Conservation (phyloP, 2,113 vertebrate genomes). For the Barbus barbus region DNA sequence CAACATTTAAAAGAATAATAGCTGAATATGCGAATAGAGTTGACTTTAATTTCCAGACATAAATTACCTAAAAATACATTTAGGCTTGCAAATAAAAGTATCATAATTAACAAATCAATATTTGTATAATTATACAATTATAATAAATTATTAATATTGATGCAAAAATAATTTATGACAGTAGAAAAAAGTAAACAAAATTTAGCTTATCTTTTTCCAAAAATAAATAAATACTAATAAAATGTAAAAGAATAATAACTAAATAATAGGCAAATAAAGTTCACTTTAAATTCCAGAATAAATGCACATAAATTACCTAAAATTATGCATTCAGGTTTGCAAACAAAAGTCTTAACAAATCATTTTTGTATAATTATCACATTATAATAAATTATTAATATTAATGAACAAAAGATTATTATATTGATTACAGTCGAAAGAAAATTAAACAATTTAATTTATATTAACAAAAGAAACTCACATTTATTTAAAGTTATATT, state of each 20-base stretch:
- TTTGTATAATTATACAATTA: too few relatives aligned
- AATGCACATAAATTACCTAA: neutral
- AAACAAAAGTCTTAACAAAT: neutral
- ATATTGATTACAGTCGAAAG: neutral
- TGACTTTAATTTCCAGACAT: too few relatives aligned
- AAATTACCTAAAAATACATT: too few relatives aligned
- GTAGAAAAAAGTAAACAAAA: too few relatives aligned
- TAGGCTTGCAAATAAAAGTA: neutral
- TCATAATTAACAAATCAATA: too few relatives aligned
- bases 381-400: neutral
- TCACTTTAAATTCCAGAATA: neutral
- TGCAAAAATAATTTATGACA: too few relatives aligned
- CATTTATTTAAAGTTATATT: neutral
- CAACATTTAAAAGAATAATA: too few relatives aligned
- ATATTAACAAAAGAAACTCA: neutral
- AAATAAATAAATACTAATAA: neutral
- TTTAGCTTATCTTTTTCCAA: neutral
- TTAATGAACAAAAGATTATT: neutral
- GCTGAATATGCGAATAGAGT: too few relatives aligned
- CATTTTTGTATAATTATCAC: neutral
- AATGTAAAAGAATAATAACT: neutral
- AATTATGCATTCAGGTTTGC: neutral
- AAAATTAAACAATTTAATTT: neutral
- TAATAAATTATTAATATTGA: too few relatives aligned
- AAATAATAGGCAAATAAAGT: neutral